phyloP scores from a whole-genome alignment of 1,140 invertebrate genomes.

The Apocrypta bakeri region DNA sequence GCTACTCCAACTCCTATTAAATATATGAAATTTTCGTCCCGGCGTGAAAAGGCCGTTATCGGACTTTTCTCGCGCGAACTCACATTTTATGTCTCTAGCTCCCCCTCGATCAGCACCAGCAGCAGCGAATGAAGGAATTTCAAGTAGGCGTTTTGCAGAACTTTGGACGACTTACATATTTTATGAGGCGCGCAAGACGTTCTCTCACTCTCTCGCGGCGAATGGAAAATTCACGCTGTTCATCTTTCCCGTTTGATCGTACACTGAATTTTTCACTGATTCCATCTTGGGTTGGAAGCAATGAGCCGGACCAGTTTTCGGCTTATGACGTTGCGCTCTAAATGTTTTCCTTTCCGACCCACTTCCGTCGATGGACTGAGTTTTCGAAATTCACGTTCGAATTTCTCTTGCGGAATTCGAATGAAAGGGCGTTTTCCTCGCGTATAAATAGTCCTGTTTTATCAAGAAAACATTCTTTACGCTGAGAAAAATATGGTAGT shows the following conservation, averaged over 20 bases:
- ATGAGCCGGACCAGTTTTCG: neutral
- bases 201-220: neutral
- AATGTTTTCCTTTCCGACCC: neutral
- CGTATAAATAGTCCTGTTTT: no score
- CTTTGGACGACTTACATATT: slow-evolving; percentile 50
- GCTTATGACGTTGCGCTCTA: neutral
- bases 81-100: neutral
- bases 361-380: neutral
- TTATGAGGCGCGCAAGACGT: slow-evolving; percentile 26
- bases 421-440: no score
- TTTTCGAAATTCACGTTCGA: no score
- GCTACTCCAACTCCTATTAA: slow-evolving; percentile 30
- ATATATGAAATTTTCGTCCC: slow-evolving; percentile 47
- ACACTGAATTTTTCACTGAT: slow-evolving; percentile 21
- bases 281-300: neutral
- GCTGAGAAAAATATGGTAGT: no score
- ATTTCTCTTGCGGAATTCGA: no score
- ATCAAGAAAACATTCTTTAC: no score
- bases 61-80: slow-evolving; percentile 17
- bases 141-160: slow-evolving; percentile 44
- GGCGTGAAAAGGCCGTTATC: slow-evolving; percentile 37
- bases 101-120: slow-evolving; percentile 3
- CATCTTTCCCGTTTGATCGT: neutral
- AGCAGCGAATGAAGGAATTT: slow-evolving; percentile 29
- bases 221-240: slow-evolving; percentile 22